These are phyloP conservation scores for Neria commutata DNA, from an alignment of 2,888 invertebrate species.

Conservation along the genomic window DNA sequence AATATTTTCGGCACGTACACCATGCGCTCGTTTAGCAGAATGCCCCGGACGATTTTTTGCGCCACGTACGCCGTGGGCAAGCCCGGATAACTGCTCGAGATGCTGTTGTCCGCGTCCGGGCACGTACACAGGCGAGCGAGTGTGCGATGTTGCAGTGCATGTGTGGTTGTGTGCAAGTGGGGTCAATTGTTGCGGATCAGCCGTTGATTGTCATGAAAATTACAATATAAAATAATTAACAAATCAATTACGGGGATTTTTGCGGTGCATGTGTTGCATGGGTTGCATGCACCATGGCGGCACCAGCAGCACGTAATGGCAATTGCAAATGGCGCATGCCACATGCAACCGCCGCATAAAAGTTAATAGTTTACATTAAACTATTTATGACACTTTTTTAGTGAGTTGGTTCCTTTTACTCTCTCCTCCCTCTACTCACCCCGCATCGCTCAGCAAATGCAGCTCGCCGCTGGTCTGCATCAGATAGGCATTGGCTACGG, in stretches of 20 bases:
- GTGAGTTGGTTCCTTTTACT: background rate
- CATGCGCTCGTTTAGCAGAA: constrained; percentile 56
- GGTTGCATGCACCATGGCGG: background rate
- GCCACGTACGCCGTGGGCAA: constrained; percentile 59
- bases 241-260: constrained; percentile 32
- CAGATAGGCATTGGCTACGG: constrained; percentile 61
- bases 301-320: background rate
- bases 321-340: background rate
- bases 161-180: background rate
- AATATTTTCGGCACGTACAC: constrained; percentile 59
- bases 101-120: constrained; percentile 40
- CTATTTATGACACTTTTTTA: background rate
- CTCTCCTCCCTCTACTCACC: constrained; percentile 38
- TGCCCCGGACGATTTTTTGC: constrained; percentile 55
- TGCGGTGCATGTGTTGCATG: background rate
- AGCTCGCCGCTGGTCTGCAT: constrained; percentile 60
- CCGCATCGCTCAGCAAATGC: constrained; percentile 55
- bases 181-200: background rate
- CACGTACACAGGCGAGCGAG: too few relatives aligned
- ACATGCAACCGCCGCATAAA: background rate
- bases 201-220: background rate
- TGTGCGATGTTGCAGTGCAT: background rate
- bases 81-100: constrained; percentile 56
- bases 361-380: background rate
- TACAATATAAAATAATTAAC: constrained; percentile 30